Conservation (phyloP, 2,888 invertebrate species). For the Stictocephala bisonia region DNA sequence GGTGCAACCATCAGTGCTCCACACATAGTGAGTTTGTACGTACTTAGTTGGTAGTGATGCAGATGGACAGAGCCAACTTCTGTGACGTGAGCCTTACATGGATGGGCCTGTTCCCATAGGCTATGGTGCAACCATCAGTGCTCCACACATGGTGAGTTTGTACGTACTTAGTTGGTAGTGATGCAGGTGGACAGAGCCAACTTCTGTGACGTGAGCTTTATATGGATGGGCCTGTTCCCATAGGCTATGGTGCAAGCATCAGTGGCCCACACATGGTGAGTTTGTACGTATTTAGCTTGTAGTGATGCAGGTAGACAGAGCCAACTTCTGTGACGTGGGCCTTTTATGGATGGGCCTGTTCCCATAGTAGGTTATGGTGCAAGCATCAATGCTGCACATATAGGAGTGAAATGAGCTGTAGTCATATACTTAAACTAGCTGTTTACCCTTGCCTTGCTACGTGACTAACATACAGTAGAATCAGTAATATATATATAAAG, state of each 20-base stretch:
- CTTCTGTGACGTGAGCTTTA: constrained; percentile 82
- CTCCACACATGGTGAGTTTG: constrained; percentile 91
- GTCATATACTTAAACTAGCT: too few species aligned
- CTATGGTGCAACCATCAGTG: constrained; percentile 92
- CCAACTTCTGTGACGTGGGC: too few species aligned
- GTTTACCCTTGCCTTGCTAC: too few species aligned
- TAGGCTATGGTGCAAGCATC: constrained; percentile 94
- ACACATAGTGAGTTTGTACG: constrained; percentile 88
- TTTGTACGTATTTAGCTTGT: too few species aligned
- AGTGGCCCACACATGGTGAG: constrained; percentile 95
- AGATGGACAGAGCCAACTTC: constrained; percentile 86
- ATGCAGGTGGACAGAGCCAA: constrained; percentile 81
- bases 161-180: too few species aligned
- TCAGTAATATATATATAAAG: too few species aligned
- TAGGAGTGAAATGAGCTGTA: too few species aligned
- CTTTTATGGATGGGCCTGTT: too few species aligned
- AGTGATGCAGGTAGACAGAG: too few species aligned
- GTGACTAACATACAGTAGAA: too few species aligned
- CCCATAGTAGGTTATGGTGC: too few species aligned
- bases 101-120: constrained; percentile 95
- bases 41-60: constrained; percentile 84
- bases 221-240: constrained; percentile 89
- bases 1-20: constrained; percentile 96
- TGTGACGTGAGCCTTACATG: constrained; percentile 79
- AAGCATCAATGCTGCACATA: too few species aligned